Conservation (phyloP, 2,113 vertebrate genomes). For the Australoheros scitulus region DNA sequence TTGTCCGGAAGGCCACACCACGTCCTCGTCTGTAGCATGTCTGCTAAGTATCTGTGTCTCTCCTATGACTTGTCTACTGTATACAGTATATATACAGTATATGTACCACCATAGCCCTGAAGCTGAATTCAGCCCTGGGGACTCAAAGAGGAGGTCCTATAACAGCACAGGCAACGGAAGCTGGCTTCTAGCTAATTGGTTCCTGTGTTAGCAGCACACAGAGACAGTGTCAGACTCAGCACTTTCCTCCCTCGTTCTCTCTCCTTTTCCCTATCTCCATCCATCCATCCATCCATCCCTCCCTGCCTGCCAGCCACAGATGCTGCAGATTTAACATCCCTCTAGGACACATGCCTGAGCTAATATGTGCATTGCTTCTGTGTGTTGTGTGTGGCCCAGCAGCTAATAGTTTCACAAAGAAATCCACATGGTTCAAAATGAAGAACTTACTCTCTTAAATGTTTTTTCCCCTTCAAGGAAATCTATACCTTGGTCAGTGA, state of each 20-base stretch:
- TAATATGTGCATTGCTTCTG: conserved; percentile 69
- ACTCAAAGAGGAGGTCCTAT: conserved; percentile 72
- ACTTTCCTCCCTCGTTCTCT: conserved; percentile 67
- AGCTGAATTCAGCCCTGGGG: conserved; percentile 72
- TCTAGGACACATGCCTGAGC: conserved; percentile 62
- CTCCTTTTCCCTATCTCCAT: conserved; percentile 50
- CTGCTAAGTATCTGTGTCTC: conserved; percentile 57
- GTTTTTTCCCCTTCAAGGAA: not conserved
- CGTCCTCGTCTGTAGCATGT: conserved; percentile 45
- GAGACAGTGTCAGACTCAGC: conserved; percentile 74
- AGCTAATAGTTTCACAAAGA: conserved; percentile 26
- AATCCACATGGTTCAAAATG: not conserved
- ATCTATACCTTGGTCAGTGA: not conserved
- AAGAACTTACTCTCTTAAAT: not conserved
- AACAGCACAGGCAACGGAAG: conserved; percentile 72
- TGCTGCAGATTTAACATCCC: conserved; percentile 63
- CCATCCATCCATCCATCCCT: conserved; percentile 37
- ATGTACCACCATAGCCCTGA: conserved; percentile 64
- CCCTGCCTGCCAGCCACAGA: conserved; percentile 60
- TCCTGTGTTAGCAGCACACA: conserved; percentile 75
- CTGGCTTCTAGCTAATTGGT: conserved; percentile 77
- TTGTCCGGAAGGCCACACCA: conserved; percentile 45
- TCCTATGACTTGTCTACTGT: conserved; percentile 65
- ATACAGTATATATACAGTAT: conserved; percentile 64
- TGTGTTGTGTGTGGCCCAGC: conserved; percentile 18